Percentiles rank a stretch among this genome's conserved stretches.
These are phyloP conservation scores for Portevinia maculata DNA, from an alignment of 2,888 invertebrate genomes.

Conservation along the genomic window DNA sequence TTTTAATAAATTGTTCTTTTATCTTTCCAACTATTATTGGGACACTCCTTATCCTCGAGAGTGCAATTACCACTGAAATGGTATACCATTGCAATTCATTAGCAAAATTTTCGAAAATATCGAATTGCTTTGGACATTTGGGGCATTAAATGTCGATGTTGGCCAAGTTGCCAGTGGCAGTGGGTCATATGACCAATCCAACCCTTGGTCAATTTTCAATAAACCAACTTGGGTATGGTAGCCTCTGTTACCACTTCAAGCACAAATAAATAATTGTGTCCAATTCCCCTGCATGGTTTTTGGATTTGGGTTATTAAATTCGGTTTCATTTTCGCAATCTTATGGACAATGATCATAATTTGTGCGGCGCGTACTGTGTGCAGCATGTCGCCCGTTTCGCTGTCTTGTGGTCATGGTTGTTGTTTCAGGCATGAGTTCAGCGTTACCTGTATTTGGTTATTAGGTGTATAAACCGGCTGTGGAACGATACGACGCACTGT, in stretches of 20 bases:
- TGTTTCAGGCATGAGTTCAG: slow-evolving; percentile 53
- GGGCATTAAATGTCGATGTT: neutral
- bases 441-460: slow-evolving; percentile 42
- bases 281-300: slow-evolving; percentile 19
- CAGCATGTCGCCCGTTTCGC: slow-evolving; percentile 17
- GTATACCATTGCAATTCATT: slow-evolving; percentile 45
- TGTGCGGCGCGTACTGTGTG: slow-evolving; percentile 22
- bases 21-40: slow-evolving; percentile 13
- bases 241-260: slow-evolving; percentile 12
- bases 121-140: slow-evolving; percentile 34
- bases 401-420: slow-evolving; percentile 70
- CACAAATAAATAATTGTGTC: slow-evolving; percentile 46
- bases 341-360: slow-evolving; percentile 50
- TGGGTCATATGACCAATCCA: slow-evolving; percentile 53
- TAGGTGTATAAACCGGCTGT: slow-evolving; percentile 56
- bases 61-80: slow-evolving; percentile 47
- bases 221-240: slow-evolving; percentile 17
- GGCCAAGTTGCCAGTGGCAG: slow-evolving; percentile 22
- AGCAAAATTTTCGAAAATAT: slow-evolving; percentile 2
- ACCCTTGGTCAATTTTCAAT: slow-evolving; percentile 46
- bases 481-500: slow-evolving; percentile 1
- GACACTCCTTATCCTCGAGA: slow-evolving; percentile 58
- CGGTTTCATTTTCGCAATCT: slow-evolving; percentile 53
- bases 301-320: slow-evolving; percentile 36
- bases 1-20: slow-evolving; percentile 16